These are phyloP conservation scores for Hemibagrus guttatus DNA, from an alignment of 2,797 vertebrate genomes.

Conservation along the genomic window DNA sequence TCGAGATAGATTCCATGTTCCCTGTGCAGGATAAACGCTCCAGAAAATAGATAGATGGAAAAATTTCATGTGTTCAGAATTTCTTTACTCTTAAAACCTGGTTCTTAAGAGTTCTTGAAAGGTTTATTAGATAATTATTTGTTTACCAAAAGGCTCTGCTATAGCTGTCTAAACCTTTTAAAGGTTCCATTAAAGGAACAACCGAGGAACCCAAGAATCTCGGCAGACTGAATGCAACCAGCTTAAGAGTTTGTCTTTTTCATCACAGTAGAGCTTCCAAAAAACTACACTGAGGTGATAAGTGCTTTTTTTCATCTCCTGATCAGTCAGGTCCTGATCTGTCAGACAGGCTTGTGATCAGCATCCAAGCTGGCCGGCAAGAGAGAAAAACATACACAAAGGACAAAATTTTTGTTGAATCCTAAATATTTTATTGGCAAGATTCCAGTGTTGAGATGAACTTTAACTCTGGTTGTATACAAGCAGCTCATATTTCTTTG, in stretches of 20 bases:
- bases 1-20: neutral
- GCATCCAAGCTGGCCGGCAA: neutral
- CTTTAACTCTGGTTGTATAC: neutral
- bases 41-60: neutral
- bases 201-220: neutral
- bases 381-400: neutral
- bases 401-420: neutral
- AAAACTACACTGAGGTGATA: neutral
- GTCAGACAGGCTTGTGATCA: no score
- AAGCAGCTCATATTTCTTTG: neutral
- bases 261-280: neutral
- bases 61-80: neutral
- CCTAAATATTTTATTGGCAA: neutral
- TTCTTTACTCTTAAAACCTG: neutral
- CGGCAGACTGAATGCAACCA: neutral
- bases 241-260: neutral
- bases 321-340: neutral
- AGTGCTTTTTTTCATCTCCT: neutral
- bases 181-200: neutral
- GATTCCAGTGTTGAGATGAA: no score
- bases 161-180: neutral
- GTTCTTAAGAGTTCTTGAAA: neutral
- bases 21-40: no score
- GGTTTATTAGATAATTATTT: neutral
- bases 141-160: neutral